Evolutionary conservation across 2,888 invertebrate species (phyloP).

Genomic region (Campoplex capitator): DNA sequence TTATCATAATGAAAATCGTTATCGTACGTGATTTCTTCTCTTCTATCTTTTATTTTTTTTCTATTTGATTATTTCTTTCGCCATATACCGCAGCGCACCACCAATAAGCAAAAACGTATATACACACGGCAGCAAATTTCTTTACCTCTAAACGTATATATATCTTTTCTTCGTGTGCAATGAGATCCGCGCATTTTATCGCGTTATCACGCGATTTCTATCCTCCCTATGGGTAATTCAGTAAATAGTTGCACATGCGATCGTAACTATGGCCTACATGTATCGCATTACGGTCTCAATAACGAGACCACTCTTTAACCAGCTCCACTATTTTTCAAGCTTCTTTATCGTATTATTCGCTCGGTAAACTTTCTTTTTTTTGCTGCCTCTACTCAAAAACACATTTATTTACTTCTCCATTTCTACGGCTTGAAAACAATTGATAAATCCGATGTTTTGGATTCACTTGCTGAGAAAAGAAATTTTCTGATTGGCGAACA

Average conservation of each 20-base stretch:
- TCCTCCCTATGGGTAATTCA: slow-evolving; percentile 41
- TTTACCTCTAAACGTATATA: background rate
- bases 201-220: slow-evolving; percentile 34
- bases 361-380: background rate
- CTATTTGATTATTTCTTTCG: background rate
- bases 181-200: slow-evolving; percentile 5
- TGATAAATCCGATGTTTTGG: too few relatives aligned
- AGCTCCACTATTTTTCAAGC: background rate
- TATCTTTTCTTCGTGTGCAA: slow-evolving; percentile 9
- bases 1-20: slow-evolving; percentile 66
- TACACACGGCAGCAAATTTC: slow-evolving; percentile 27
- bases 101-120: background rate
- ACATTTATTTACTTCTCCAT: background rate
- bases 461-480: too few relatives aligned
- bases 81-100: background rate
- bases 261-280: slow-evolving; percentile 30
- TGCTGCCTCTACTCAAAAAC: background rate
- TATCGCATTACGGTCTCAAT: slow-evolving; percentile 1
- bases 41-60: background rate
- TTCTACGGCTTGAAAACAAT: background rate
- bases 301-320: slow-evolving; percentile 22
- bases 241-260: slow-evolving; percentile 31
- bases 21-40: slow-evolving; percentile 23
- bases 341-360: background rate
- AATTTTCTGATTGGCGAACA: too few relatives aligned